These are phyloP conservation scores for Dipodomys merriami DNA, from an alignment of 2,113 vertebrate genomes.

Conservation along the genomic window DNA sequence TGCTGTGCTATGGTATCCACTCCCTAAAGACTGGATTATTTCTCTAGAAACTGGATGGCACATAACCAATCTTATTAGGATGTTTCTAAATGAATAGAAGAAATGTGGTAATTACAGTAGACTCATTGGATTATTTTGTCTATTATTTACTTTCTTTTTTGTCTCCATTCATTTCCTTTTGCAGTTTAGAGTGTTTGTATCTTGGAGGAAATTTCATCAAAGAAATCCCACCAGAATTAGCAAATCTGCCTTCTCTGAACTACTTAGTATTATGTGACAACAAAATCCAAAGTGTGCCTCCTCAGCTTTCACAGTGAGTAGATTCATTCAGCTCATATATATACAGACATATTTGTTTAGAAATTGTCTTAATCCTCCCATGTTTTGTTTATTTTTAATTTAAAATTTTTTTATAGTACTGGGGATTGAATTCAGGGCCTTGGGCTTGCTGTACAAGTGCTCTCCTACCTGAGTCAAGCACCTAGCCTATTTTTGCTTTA, in stretches of 20 bases:
- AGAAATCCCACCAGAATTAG: slow-evolving; percentile 95
- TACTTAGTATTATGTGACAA: slow-evolving; percentile 98
- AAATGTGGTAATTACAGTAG: slow-evolving; percentile 11
- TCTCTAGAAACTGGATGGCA: slow-evolving; percentile 20
- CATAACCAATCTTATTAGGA: slow-evolving; percentile 27
- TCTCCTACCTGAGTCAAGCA: too few relatives aligned
- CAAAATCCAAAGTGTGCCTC: slow-evolving; percentile 97
- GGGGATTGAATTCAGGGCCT: too few relatives aligned
- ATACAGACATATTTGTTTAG: neutral
- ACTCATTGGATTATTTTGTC: neutral
- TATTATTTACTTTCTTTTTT: slow-evolving; percentile 47
- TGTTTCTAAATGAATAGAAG: slow-evolving; percentile 14
- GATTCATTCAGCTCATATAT: slow-evolving; percentile 22
- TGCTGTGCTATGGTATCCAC: neutral
- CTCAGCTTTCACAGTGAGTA: slow-evolving; percentile 96
- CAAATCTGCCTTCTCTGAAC: slow-evolving; percentile 93
- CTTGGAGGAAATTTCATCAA: slow-evolving; percentile 98
- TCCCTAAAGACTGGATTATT: slow-evolving; percentile 41
- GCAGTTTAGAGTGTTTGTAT: slow-evolving; percentile 96
- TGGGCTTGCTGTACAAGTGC: too few relatives aligned
- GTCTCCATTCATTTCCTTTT: slow-evolving; percentile 74
- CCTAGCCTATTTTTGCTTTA: too few relatives aligned
- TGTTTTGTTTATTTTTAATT: too few relatives aligned
- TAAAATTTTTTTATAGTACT: too few relatives aligned
- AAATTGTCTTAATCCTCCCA: neutral